Conservation (phyloP, 2,888 invertebrate species). For the Mamestra brassicae region DNA sequence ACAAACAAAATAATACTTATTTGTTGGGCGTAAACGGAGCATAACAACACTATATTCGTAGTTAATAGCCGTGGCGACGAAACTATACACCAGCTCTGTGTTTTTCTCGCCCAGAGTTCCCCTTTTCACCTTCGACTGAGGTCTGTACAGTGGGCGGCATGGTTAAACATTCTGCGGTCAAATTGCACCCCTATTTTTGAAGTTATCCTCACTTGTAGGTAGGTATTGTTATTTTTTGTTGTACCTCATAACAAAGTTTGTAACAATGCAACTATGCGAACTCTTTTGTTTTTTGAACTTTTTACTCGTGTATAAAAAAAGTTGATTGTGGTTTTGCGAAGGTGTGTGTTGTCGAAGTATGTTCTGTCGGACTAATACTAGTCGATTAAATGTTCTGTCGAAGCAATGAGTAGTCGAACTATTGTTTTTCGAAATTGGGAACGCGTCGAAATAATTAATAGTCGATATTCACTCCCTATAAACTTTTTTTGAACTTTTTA, state of each 20-base stretch:
- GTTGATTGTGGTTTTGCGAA: too few relatives aligned
- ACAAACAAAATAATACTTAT: constrained; percentile 10
- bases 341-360: too few relatives aligned
- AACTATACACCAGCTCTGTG: constrained; percentile 44
- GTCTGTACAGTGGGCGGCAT: constrained; percentile 28
- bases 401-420: too few relatives aligned
- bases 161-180: constrained; percentile 47
- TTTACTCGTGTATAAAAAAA: too few relatives aligned
- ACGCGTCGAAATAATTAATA: too few relatives aligned
- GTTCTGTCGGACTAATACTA: too few relatives aligned
- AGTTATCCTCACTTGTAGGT: constrained; percentile 20
- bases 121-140: constrained; percentile 50
- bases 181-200: constrained; percentile 46
- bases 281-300: constrained; percentile 31
- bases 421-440: too few relatives aligned
- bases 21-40: constrained; percentile 46
- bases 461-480: too few relatives aligned
- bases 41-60: constrained; percentile 51
- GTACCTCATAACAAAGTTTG: constrained; percentile 49
- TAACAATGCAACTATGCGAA: constrained; percentile 45
- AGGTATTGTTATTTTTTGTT: constrained; percentile 38
- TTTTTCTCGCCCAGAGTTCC: constrained; percentile 46
- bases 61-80: constrained; percentile 61
- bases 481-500: constrained; percentile 23
- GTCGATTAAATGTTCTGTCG: too few relatives aligned